These are phyloP conservation scores for Micronycteris hirsuta DNA, from an alignment of 2,113 vertebrate species.

Conservation along the genomic window DNA sequence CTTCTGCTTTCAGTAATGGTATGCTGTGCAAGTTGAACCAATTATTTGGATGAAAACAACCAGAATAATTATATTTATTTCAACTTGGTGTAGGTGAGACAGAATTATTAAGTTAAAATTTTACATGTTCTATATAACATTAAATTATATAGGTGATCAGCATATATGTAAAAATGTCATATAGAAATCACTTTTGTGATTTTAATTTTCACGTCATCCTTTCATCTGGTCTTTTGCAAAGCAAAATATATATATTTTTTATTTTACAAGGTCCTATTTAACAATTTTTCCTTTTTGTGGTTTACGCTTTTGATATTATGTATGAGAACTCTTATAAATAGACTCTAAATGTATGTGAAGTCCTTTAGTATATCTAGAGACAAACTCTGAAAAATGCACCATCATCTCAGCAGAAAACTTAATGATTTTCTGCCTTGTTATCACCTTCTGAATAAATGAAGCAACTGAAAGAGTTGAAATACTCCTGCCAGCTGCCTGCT, in stretches of 20 bases:
- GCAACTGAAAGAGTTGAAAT: conserved; percentile 24
- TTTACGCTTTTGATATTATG: neutral
- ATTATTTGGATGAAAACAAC: neutral
- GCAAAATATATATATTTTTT: neutral
- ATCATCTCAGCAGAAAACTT: conserved; percentile 57
- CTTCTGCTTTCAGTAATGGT: neutral
- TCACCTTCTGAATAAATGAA: conserved; percentile 58
- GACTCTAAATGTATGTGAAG: neutral
- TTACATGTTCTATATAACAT: neutral
- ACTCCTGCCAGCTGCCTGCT: conserved; percentile 15
- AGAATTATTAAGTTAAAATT: neutral
- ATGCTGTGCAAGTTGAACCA: neutral
- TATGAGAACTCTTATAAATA: neutral
- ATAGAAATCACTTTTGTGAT: neutral
- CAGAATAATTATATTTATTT: neutral
- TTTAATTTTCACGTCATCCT: neutral
- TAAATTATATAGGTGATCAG: neutral
- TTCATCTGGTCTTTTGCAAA: neutral
- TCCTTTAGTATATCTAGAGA: conserved; percentile 6
- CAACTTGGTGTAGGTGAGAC: neutral
- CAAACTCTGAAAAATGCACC: conserved; percentile 61
- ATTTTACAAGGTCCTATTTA: neutral
- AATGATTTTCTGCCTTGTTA: conserved; percentile 65
- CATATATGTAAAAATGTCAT: neutral
- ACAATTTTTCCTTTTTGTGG: neutral